A percentile compares a stretch with the other conserved stretches of the same genome.
Evolutionary conservation across 2,797 vertebrate species (phyloP).

Genomic region (Sebastes alutus): DNA sequence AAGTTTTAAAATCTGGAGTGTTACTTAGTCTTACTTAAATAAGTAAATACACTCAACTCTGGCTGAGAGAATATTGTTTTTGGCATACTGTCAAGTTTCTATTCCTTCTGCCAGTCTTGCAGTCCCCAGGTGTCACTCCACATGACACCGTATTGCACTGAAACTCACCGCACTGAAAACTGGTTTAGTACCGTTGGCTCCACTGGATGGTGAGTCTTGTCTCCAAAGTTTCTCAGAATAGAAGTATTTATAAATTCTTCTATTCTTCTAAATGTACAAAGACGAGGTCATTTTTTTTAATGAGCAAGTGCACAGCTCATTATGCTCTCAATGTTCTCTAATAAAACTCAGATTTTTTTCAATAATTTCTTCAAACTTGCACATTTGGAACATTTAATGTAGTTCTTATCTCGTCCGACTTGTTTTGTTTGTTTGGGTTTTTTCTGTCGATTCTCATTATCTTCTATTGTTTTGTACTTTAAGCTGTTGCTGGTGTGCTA

Average conservation of each 20-base stretch:
- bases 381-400: background rate
- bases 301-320: background rate
- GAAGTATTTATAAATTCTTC: background rate
- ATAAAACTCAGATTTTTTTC: background rate
- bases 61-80: background rate
- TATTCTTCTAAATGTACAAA: background rate
- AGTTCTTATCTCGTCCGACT: background rate
- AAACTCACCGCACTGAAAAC: background rate
- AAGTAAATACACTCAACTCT: background rate
- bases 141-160: background rate
- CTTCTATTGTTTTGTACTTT: background rate
- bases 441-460: background rate
- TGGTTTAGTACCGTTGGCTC: background rate
- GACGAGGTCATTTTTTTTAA: background rate
- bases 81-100: background rate
- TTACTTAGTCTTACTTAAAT: background rate
- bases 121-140: background rate
- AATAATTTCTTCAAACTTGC: background rate
- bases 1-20: background rate
- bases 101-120: background rate
- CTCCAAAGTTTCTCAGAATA: background rate
- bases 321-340: background rate
- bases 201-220: background rate
- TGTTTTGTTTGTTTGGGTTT: background rate
- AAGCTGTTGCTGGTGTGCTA: background rate